Conservation (phyloP, 1,140 invertebrate genomes). For the Hyphantria cunea region DNA sequence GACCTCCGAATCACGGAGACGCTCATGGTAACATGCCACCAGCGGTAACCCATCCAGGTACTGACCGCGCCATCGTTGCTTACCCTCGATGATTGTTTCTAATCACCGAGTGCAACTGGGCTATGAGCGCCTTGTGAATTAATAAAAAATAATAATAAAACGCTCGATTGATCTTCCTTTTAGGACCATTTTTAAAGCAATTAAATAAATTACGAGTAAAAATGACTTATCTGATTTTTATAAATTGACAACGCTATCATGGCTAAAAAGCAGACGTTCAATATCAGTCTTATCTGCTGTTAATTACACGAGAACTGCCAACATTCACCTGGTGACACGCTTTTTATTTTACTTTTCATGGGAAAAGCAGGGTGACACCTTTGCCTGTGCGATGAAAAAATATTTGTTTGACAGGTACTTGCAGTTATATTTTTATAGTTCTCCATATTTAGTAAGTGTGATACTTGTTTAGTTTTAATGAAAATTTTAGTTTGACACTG, state of each 20-base stretch:
- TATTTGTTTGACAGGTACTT: slow-evolving; percentile 3
- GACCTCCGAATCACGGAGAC: too few species aligned
- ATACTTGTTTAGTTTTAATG: too few species aligned
- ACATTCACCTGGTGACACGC: slow-evolving; percentile 38
- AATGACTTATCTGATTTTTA: background rate
- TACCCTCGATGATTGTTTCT: too few species aligned
- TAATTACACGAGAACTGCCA: slow-evolving; percentile 42
- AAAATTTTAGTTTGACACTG: too few species aligned
- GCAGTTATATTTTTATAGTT: slow-evolving; percentile 2
- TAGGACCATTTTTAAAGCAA: too few species aligned
- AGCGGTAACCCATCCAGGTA: too few species aligned
- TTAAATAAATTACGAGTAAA: background rate
- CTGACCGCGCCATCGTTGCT: too few species aligned
- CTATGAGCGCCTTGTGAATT: too few species aligned
- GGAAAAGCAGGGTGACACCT: slow-evolving; percentile 44
- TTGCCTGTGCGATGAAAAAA: slow-evolving; percentile 9
- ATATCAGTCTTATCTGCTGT: slow-evolving; percentile 45
- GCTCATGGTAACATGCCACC: too few species aligned
- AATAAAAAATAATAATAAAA: too few species aligned
- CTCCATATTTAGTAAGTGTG: background rate
- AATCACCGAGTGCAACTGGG: too few species aligned
- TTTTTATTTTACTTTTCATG: slow-evolving; percentile 45
- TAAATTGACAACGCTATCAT: slow-evolving; percentile 23
- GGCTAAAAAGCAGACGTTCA: slow-evolving; percentile 49
- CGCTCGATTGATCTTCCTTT: too few species aligned